Conservation (phyloP, 2,888 invertebrate species). For the Cantharis rustica region DNA sequence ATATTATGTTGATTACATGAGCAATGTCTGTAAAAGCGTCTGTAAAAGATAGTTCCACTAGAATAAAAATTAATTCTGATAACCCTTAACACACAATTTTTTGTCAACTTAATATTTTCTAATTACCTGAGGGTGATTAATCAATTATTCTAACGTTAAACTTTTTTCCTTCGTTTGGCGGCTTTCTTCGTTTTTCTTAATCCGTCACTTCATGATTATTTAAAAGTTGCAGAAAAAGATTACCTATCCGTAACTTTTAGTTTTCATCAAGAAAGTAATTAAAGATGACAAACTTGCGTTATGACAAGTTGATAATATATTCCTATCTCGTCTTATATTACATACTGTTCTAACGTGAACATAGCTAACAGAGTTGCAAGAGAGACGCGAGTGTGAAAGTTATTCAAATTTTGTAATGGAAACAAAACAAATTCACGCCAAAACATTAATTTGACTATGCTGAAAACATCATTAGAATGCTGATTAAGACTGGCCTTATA, state of each 20-base stretch:
- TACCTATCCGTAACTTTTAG: neutral
- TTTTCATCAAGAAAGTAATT: neutral
- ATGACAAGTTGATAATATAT: slow-evolving; percentile 14
- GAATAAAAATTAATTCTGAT: neutral
- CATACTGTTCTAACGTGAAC: slow-evolving; percentile 9
- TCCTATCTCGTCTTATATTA: slow-evolving; percentile 22
- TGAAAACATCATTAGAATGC: neutral
- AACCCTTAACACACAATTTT: neutral
- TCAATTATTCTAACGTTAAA: neutral
- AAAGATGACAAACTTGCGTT: neutral
- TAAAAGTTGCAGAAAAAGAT: neutral
- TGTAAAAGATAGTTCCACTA: neutral
- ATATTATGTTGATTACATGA: neutral
- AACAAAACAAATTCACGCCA: neutral
- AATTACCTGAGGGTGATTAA: neutral
- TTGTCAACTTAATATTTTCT: neutral
- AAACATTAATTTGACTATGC: neutral
- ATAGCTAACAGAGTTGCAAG: neutral
- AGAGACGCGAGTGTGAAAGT: neutral
- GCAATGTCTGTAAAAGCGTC: neutral
- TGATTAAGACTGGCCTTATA: neutral
- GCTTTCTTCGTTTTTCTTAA: neutral
- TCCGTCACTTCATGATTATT: neutral
- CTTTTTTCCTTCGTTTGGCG: neutral
- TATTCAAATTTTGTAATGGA: neutral